A percentile compares a stretch with the other conserved stretches of the same genome.
Conservation (phyloP, 1,140 invertebrate genomes). For the Caenorhabditis tropicalis region DNA sequence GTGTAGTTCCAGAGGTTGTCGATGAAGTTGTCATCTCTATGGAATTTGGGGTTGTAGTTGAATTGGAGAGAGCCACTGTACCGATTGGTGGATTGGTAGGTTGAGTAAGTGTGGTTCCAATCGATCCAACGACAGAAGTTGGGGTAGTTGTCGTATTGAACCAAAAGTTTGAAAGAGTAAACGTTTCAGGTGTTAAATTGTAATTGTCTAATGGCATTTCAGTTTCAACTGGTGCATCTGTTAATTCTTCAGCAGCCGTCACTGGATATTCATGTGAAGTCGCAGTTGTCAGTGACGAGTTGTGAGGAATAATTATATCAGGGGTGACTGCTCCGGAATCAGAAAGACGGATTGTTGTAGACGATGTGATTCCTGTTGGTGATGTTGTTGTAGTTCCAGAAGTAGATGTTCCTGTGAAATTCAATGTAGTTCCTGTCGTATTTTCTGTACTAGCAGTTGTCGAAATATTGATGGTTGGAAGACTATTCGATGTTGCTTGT, state of each 20-base stretch:
- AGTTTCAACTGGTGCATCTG: neutral
- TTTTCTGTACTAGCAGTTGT: too few species aligned
- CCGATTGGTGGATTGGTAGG: neutral
- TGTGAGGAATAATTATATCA: neutral
- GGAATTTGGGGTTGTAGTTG: too few species aligned
- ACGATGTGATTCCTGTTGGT: neutral
- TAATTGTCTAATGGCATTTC: neutral
- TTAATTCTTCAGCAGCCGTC: neutral
- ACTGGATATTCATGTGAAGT: neutral
- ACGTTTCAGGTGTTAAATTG: neutral
- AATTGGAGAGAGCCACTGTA: too few species aligned
- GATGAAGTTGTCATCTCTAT: too few species aligned
- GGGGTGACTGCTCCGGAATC: neutral
- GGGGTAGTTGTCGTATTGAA: neutral
- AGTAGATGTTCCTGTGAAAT: neutral
- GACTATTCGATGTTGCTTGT: too few species aligned
- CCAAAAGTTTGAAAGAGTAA: neutral
- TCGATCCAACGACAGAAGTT: neutral
- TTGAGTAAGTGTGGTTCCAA: neutral
- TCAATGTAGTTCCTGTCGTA: too few species aligned
- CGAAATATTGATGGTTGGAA: too few species aligned
- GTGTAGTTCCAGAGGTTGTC: neutral
- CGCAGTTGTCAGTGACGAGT: neutral
- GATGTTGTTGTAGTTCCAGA: neutral
- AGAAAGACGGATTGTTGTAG: neutral